Evolutionary conservation across 1,140 invertebrate genomes (phyloP).

Genomic region (Contarinia nasturtii): DNA sequence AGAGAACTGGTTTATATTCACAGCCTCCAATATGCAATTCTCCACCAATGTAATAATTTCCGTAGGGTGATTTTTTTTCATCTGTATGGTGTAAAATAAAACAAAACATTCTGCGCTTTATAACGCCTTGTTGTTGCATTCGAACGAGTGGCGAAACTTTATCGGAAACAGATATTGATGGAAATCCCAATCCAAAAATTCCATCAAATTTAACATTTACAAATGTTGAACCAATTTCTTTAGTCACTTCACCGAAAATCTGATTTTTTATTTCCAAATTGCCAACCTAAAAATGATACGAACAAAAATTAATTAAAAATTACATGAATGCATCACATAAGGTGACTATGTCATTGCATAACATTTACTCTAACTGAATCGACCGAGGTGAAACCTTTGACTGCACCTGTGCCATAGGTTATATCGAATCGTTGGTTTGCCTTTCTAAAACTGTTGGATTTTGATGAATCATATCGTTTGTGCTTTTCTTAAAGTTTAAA

Average conservation of each 20-base stretch:
- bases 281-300: constrained; percentile 27
- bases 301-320: too few relatives aligned
- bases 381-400: too few relatives aligned
- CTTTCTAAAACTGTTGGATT: too few relatives aligned
- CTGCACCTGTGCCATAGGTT: too few relatives aligned
- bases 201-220: constrained; percentile 93
- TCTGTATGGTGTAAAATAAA: constrained; percentile 63
- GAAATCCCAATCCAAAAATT: constrained; percentile 79
- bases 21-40: constrained; percentile 19
- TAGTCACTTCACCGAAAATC: constrained; percentile 89
- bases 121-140: constrained; percentile 67
- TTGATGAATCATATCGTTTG: too few relatives aligned
- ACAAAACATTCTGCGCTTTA: constrained; percentile 68
- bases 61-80: constrained; percentile 9
- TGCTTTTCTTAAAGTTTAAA: too few relatives aligned
- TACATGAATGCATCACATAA: too few relatives aligned
- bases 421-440: too few relatives aligned
- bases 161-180: constrained; percentile 68
- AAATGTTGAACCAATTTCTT: constrained; percentile 75
- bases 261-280: constrained; percentile 50
- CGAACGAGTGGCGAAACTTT: constrained; percentile 85
- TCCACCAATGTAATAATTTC: constrained; percentile 4
- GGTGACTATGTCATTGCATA: too few relatives aligned
- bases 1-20: constrained; percentile 13
- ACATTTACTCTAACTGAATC: too few relatives aligned